Conservation (phyloP, 2,797 vertebrate genomes). For the Bovichtus variegatus region DNA sequence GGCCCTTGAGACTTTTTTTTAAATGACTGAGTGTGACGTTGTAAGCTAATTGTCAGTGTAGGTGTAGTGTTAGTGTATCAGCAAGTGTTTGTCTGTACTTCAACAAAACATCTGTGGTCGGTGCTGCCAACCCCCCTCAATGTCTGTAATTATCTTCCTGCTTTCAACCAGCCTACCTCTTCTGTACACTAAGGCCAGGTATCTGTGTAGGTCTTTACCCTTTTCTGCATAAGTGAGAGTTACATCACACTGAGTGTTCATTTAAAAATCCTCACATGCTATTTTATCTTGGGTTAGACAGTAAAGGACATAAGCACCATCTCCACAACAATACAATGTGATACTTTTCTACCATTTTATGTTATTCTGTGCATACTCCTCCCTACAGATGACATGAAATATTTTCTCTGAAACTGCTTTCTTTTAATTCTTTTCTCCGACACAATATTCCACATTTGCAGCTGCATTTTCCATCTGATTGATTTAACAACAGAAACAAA, state of each 20-base stretch:
- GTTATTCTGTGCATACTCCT: background rate
- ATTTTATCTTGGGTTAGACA: constrained; percentile 8
- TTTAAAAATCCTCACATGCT: constrained; percentile 12
- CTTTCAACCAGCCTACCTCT: constrained; percentile 30
- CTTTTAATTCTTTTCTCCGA: background rate
- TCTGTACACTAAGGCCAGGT: constrained; percentile 24
- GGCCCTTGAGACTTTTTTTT: constrained; percentile 17
- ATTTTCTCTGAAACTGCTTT: constrained; percentile 16
- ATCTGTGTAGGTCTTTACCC: background rate
- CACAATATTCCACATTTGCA: constrained; percentile 1
- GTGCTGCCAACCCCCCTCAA: constrained; percentile 34
- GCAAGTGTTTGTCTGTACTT: constrained; percentile 13
- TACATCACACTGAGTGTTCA: constrained; percentile 12
- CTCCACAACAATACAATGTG: background rate
- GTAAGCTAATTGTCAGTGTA: constrained; percentile 35
- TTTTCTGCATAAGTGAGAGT: constrained; percentile 36
- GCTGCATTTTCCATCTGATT: constrained; percentile 1
- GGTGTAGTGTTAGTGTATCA: constrained; percentile 22
- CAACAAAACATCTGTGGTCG: constrained; percentile 51
- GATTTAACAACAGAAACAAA: background rate
- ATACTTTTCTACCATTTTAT: background rate
- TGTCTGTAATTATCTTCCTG: constrained; percentile 50
- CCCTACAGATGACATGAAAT: background rate
- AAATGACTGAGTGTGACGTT: constrained; percentile 4
- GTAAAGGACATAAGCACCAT: background rate